Percentiles rank a stretch among this genome's conserved stretches.
Conservation (phyloP, 2,113 vertebrate species). For the Nycticebus coucang region DNA sequence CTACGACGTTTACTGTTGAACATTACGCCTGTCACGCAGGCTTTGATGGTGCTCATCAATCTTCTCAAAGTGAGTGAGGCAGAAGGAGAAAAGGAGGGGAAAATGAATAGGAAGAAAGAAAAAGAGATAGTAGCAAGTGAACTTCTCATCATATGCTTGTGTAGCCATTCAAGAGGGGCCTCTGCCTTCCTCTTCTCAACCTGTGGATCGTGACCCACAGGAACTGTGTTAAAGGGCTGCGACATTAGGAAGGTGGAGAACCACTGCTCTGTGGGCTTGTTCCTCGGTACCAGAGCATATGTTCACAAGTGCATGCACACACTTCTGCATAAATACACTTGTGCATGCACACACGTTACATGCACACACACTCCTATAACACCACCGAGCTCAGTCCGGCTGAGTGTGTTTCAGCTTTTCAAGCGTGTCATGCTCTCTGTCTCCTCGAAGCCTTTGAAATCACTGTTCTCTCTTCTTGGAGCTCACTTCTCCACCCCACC, state of each 20-base stretch:
- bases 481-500: neutral
- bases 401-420: neutral
- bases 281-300: neutral
- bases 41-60: neutral
- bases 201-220: too few relatives aligned
- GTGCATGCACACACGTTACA: rapidly evolving
- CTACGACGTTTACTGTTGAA: neutral
- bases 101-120: neutral
- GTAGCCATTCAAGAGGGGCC: neutral
- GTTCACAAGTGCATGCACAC: neutral
- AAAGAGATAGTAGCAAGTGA: neutral
- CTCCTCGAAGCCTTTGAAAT: neutral
- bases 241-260: too few relatives aligned
- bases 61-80: neutral
- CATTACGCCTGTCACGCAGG: neutral
- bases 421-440: neutral
- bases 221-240: too few relatives aligned
- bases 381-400: neutral
- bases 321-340: too few relatives aligned
- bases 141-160: neutral
- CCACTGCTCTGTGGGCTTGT: neutral
- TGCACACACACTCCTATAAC: neutral
- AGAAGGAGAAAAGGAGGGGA: neutral
- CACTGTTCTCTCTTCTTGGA: neutral
- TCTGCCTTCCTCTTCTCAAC: neutral